Evolutionary conservation across 2,797 vertebrate genomes (phyloP), one percentile per base, ranked within the genome.

Genomic region (Pipistrellus nathusii): DNA sequence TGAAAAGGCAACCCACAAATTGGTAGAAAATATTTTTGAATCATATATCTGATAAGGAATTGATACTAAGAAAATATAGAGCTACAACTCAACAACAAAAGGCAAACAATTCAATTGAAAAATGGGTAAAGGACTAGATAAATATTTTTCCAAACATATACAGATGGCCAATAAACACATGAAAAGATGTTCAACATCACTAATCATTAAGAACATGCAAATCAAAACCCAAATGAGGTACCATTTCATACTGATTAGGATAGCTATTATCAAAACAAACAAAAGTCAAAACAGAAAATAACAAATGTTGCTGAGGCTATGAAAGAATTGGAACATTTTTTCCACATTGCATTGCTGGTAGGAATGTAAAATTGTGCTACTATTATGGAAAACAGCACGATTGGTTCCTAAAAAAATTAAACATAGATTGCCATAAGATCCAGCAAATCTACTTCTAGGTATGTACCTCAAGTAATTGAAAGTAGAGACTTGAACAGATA

Each of bases 41-140:
- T 77, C 20, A 75, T 81, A 21, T 59, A 20, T n/a, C 4, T 78
- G 38, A 44, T 81, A 59, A 71, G 5, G 21, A 5, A 53, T 77
- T 72, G 87, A 87, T 81, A 85, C 23, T 76, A 76, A 93, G n/a
- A 81, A 75, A 68, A 78, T n/a, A 12, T 46, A 69, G 53, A 94
- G 27, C 53, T 91, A 57, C 57, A 88, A 46, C 25, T 80, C 41
- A 55, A 81, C 35, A 91, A 59, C 71, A 83, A 69, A 41, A 35
- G 83, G 57, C 9, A 46, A 41, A 25, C 6, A 64, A 27, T 30
- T 8, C 3, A 86, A 25, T 41, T 77, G 72, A 82, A 82, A 90
- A 90, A 55, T 80, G 44, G 20, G 8, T 30, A 64, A 72, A 66
- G 4, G 17, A 91, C 23, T 88, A 46, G 88, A 35, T 71, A 48